Evolutionary conservation across 2,113 vertebrate species (phyloP).

Genomic region (Anas platyrhynchos): DNA sequence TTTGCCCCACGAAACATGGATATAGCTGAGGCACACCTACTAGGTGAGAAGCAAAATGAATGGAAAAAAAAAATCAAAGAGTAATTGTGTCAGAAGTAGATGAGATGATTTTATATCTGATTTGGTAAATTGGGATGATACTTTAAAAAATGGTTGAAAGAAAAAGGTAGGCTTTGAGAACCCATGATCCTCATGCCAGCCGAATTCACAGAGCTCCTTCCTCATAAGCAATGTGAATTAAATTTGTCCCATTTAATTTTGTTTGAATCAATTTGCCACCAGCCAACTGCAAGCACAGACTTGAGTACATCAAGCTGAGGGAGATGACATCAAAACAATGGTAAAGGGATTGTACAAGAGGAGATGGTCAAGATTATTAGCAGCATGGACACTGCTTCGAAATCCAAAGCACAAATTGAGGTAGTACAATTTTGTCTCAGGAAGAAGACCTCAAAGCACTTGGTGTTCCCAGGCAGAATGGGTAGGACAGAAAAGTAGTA

Average conservation of each 20-base stretch:
- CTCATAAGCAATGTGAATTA: neutral
- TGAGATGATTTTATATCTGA: neutral
- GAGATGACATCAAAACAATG: neutral
- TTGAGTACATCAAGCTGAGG: neutral
- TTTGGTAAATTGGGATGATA: neutral
- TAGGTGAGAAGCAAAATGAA: neutral
- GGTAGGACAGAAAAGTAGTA: neutral
- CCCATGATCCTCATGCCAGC: neutral
- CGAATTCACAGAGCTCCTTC: neutral
- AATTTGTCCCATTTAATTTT: slow-evolving; percentile 22
- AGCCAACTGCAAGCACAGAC: neutral
- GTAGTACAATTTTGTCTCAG: neutral
- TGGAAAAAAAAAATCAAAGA: neutral
- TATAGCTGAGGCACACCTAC: neutral
- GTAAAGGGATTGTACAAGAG: neutral
- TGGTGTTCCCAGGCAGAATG: neutral
- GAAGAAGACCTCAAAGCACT: neutral
- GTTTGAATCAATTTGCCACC: neutral
- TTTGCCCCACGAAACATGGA: neutral
- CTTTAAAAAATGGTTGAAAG: neutral
- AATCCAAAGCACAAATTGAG: neutral
- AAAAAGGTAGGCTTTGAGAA: neutral
- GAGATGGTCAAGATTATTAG: neutral
- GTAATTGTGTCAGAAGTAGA: neutral
- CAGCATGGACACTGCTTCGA: neutral